These are phyloP conservation scores for Hemitrygon akajei DNA, from an alignment of 2,797 vertebrate genomes.

Conservation along the genomic window DNA sequence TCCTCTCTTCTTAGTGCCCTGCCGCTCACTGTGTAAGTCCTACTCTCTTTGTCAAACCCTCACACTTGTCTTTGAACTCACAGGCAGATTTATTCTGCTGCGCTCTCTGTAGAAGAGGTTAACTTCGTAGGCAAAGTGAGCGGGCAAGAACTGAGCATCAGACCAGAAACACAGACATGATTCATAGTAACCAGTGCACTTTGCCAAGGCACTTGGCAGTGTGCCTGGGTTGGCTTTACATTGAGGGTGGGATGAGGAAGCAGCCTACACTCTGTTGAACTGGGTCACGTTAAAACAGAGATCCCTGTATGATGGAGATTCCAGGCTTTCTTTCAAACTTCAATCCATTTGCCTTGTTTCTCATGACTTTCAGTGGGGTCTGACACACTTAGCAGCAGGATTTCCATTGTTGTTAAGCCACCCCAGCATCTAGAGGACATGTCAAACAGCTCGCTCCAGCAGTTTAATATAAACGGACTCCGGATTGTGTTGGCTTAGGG, in stretches of 20 bases:
- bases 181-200: not conserved
- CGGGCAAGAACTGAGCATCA: not conserved
- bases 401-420: not conserved
- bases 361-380: not conserved
- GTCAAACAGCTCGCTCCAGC: not conserved
- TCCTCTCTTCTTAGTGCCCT: no score
- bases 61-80: no score
- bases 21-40: no score
- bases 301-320: no score
- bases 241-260: not conserved
- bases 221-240: not conserved
- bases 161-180: conserved; percentile 19
- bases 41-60: no score
- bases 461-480: not conserved
- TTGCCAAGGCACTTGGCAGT: not conserved
- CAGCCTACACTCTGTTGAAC: not conserved
- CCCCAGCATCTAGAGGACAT: not conserved
- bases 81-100: no score
- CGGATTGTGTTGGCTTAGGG: not conserved
- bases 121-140: not conserved
- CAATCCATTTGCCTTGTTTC: not conserved
- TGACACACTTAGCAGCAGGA: not conserved
- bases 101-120: no score
- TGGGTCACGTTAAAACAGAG: not conserved
- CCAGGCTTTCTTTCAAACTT: not conserved